A percentile compares a stretch with the other conserved stretches of the same genome.
phyloP scores from a whole-genome alignment of 2,113 vertebrate species.

The Motacilla tschutschensis region DNA sequence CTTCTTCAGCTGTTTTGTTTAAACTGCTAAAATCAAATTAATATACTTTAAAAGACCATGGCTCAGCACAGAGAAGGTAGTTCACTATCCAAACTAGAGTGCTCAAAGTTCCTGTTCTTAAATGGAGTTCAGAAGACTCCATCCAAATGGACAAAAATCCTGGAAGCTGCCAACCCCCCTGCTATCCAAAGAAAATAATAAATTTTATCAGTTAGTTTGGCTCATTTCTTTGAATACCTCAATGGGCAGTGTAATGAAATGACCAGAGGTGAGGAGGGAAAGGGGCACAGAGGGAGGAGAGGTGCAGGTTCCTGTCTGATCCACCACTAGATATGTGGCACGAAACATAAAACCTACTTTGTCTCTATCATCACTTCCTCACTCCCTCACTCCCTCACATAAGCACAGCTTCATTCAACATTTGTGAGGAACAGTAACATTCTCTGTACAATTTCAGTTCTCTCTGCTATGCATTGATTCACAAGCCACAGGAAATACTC shows the following conservation, averaged over 20 bases:
- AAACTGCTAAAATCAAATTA: not conserved
- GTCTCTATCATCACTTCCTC: not conserved
- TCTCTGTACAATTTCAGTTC: not conserved
- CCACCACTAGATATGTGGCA: conserved; percentile 73
- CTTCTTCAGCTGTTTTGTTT: not conserved
- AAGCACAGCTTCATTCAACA: not conserved
- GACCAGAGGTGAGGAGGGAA: not conserved
- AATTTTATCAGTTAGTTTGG: conserved; percentile 7
- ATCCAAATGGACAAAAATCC: not conserved
- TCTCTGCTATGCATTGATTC: not conserved
- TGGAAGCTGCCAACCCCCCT: not conserved
- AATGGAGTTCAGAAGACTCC: not conserved
- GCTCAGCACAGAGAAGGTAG: not conserved
- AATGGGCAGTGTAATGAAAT: conserved; percentile 81
- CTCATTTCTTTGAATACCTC: conserved; percentile 81
- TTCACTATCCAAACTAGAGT: not conserved
- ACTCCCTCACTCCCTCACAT: not conserved
- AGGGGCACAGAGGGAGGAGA: not conserved
- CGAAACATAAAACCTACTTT: conserved; percentile 30
- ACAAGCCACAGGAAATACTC: not conserved
- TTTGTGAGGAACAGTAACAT: not conserved
- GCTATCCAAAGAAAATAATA: conserved; percentile 79
- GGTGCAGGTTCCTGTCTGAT: conserved; percentile 75
- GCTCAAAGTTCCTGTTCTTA: not conserved
- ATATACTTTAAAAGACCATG: not conserved